Percentiles rank a stretch among this genome's conserved stretches.
These are phyloP conservation scores for Cacoxenus indagator DNA, from an alignment of 2,888 invertebrate genomes.

Conservation along the genomic window DNA sequence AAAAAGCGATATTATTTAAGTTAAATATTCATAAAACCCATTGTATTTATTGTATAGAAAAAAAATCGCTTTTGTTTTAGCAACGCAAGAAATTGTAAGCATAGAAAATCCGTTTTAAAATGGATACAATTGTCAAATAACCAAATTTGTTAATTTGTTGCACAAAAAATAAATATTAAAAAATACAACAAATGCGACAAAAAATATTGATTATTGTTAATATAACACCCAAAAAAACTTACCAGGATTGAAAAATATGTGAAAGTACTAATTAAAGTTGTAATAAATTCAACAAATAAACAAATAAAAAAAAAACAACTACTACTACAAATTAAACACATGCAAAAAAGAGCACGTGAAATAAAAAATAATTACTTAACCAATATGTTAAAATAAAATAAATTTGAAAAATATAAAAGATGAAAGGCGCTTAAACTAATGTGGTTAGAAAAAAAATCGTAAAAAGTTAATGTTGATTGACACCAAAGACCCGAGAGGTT, in stretches of 20 bases:
- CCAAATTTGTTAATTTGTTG: too few species aligned
- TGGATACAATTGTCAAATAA: too few species aligned
- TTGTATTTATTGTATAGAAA: conserved; percentile 13
- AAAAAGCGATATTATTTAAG: conserved; percentile 55
- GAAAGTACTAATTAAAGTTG: conserved; percentile 15
- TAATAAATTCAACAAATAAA: conserved; percentile 22
- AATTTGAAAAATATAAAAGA: conserved; percentile 14
- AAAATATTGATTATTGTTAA: conserved; percentile 32
- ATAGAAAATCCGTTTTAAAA: not conserved
- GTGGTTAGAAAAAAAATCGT: too few species aligned
- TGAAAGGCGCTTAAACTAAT: too few species aligned
- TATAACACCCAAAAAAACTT: conserved; percentile 36
- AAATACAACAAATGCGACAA: conserved; percentile 13
- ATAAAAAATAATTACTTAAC: conserved; percentile 11
- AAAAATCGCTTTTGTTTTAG: not conserved
- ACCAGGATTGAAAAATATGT: conserved; percentile 33
- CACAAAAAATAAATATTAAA: conserved; percentile 31
- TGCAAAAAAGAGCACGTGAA: not conserved
- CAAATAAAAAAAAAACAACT: conserved; percentile 21
- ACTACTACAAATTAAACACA: conserved; percentile 17
- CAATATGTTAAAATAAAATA: not conserved
- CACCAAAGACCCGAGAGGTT: conserved; percentile 23
- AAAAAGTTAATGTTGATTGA: conserved; percentile 12
- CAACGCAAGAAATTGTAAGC: not conserved
- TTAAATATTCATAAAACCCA: conserved; percentile 48